phyloP scores from a whole-genome alignment of 92 coral and sea anemone genomes.

The Montipora capitata region DNA sequence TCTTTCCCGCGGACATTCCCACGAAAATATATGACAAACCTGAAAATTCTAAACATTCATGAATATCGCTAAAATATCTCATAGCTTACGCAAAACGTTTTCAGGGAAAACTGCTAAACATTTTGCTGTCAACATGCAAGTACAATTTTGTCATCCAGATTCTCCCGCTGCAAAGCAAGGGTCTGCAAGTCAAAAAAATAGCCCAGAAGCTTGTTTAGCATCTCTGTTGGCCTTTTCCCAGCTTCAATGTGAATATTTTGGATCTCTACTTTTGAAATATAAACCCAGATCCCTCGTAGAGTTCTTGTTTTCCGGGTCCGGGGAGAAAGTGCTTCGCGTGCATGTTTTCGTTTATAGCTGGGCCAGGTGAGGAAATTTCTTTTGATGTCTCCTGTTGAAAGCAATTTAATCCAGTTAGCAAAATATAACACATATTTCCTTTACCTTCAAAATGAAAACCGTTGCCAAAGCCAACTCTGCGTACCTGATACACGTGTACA shows the following conservation, averaged over 20 bases:
- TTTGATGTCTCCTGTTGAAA: background rate
- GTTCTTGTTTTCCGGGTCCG: no score
- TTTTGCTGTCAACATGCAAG: background rate
- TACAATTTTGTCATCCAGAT: background rate
- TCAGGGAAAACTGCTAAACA: no score
- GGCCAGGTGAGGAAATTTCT: background rate
- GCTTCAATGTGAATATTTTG: slow-evolving; percentile 4
- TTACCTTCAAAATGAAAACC: background rate
- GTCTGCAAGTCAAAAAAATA: background rate
- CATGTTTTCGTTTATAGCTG: background rate
- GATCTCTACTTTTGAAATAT: slow-evolving; percentile 3
- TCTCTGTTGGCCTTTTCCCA: background rate
- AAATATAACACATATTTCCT: background rate
- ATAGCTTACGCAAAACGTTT: no score
- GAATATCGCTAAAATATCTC: no score
- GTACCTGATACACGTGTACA: background rate
- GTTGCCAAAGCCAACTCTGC: background rate
- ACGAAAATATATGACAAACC: no score
- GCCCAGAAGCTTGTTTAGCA: background rate
- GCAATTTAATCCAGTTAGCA: background rate
- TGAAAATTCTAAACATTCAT: no score
- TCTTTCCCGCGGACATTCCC: no score
- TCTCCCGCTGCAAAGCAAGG: background rate
- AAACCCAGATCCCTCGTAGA: background rate
- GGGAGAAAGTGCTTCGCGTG: no score